A percentile compares a stretch with the other conserved stretches of the same genome.
These are phyloP conservation scores for Procambarus virginalis DNA, from an alignment of 1,140 invertebrate genomes.

Conservation along the genomic window DNA sequence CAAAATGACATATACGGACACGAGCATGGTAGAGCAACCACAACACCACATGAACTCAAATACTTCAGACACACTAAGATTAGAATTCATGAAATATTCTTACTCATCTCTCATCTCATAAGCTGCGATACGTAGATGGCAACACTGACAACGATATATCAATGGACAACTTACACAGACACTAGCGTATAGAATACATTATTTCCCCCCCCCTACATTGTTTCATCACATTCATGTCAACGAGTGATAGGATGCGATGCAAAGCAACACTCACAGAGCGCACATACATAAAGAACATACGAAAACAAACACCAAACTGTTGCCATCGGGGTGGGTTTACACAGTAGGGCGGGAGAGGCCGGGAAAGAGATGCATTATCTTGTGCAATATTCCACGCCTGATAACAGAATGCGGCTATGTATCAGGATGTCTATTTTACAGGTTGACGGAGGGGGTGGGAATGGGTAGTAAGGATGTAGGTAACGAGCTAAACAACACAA, in stretches of 20 bases:
- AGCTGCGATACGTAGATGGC: background rate
- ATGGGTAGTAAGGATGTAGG: background rate
- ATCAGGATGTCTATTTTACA: background rate
- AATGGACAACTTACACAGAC: background rate
- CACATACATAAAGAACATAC: background rate
- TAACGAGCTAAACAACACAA: too few relatives aligned
- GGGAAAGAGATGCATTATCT: background rate
- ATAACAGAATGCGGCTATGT: background rate
- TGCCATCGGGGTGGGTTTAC: background rate
- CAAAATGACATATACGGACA: too few relatives aligned
- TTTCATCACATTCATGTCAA: background rate
- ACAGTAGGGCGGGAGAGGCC: background rate
- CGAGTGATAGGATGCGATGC: background rate
- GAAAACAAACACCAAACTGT: background rate
- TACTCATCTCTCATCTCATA: too few relatives aligned
- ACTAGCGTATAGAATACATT: background rate
- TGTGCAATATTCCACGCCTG: background rate
- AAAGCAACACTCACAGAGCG: background rate
- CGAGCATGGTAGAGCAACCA: too few relatives aligned
- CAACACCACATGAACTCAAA: too few relatives aligned
- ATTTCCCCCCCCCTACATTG: background rate
- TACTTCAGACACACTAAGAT: too few relatives aligned
- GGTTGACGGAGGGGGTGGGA: background rate
- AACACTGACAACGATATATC: background rate
- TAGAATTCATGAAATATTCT: too few relatives aligned